A percentile compares a stretch with the other conserved stretches of the same genome.
Evolutionary conservation across 2,888 invertebrate species (phyloP).

Genomic region (Eupithecia inturbata): DNA sequence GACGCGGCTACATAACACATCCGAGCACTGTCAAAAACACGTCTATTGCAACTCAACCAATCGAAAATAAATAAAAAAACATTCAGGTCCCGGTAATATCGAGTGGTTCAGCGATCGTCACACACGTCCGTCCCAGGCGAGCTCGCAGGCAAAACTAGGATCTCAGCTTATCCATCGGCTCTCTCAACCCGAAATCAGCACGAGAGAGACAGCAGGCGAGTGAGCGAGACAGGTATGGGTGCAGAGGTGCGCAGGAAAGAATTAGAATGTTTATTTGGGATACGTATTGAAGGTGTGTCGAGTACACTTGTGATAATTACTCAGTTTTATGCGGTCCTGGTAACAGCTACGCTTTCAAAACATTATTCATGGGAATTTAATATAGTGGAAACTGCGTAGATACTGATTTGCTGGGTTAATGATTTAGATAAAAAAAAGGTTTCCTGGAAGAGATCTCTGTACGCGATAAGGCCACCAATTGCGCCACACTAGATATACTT

Average conservation of each 20-base stretch:
- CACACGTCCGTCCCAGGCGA: slow-evolving; percentile 62
- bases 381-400: background rate
- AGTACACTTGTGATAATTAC: slow-evolving; percentile 42
- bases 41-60: slow-evolving; percentile 44
- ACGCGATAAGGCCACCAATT: no score
- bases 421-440: no score
- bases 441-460: no score
- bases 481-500: no score
- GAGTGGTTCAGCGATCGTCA: background rate
- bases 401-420: background rate
- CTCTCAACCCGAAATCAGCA: slow-evolving; percentile 67
- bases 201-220: slow-evolving; percentile 55
- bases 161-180: slow-evolving; percentile 47
- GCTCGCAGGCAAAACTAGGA: slow-evolving; percentile 76
- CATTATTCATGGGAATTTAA: slow-evolving; percentile 5
- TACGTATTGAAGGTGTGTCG: slow-evolving; percentile 71
- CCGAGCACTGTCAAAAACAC: slow-evolving; percentile 60
- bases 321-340: slow-evolving; percentile 33
- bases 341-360: slow-evolving; percentile 28
- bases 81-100: slow-evolving; percentile 71
- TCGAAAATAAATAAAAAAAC: slow-evolving; percentile 51
- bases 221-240: slow-evolving; percentile 62
- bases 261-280: slow-evolving; percentile 82
- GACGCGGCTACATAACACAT: slow-evolving; percentile 60
- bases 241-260: slow-evolving; percentile 83